Base-by-base conservation (phyloP, 1,140 invertebrate genomes). In the Euschistus heros region DNA sequence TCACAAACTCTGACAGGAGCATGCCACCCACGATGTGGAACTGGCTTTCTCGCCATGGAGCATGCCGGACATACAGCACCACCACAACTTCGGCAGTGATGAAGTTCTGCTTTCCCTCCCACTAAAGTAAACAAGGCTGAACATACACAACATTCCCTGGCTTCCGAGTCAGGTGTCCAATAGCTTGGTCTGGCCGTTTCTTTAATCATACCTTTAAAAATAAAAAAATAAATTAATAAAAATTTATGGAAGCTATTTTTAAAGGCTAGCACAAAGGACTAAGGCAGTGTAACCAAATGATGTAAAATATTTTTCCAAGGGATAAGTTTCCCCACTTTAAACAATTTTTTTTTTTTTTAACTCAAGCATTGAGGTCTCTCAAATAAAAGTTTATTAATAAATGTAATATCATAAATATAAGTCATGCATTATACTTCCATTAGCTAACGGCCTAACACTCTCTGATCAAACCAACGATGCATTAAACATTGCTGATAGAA, bases 61-160 rank as follows among this genome's bases (percentile, higher is more conserved):
- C 86, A 88, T 47, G 76, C 74, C 26, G 83, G 80, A 74, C 88
- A 85, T 54, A 90, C 82, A 46, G 84, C 84, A 69, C 82, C 77
- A 17, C 86, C 86, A 73, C 86, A 91, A 63, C 81, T 81, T 54
- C 89, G 79, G 72, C 89, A 92, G 73, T 92, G 89, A 73, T 92
- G 89, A 13, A 86, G 77, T 1, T 77, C 67, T 18, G 77, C 30
- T 0, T 60, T 63, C 15, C 70, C 71, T 5, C 77, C 72, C 1
- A 65, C 62, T n/a, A 69, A 69, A 3, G 76, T 70, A 73, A 88
- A 87, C 15, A 74, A 70, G 15, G 72, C 70, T 2, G 82, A 72
- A 73, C 89, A 92, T 1, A 87, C 80, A 64, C 74, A 78, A 73
- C 89, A 92, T 33, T 77, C 74, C 5, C 75, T 79, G 17, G 87